Evolutionary conservation across 2,888 invertebrate genomes (phyloP), one percentile per base, ranked within the genome.

Genomic region (Rhagophthalmus giganteus): DNA sequence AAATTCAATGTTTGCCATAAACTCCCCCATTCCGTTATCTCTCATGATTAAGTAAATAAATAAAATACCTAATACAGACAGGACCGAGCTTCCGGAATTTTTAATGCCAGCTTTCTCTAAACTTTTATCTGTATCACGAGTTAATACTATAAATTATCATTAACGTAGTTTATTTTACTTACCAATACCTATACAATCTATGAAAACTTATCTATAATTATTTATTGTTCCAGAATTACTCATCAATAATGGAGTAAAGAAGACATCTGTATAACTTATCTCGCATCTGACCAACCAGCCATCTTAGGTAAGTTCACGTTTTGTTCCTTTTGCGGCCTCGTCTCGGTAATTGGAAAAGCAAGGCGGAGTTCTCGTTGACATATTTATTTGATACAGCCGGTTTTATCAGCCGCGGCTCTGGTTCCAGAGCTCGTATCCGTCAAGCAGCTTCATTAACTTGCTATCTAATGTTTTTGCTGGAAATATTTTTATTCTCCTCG

Each of bases 361-460:
- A 68, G 71, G 73, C 70, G 71, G 70, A 64, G 69, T 64, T 59
- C 63, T 62, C 48, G 70, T 70, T 73, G 74, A 74, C 73, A 72
- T 73, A 69, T 74, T 73, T 74, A 74, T 74, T 72, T 68, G 72
- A 72, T 69, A 62, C 69, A 65, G 70, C 68, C 68, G 68, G 68
- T 67, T 70, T 68, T 71, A 68, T 71, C 66, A 61, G 66, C 57
- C 61, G 57, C 63, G 61, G 66, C 61, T 67, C 64, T 63, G 66
- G 67, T 67, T 68, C 64, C 61, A 63, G 60, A 65, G 64, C 67
- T 64, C 67, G 65, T 69, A 51, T 55, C 42, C 49, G 47, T 51
- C 51, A 51, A 40, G 31, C 41, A 40, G 38, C 42, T 51, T 55
- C 55, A 55, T 55, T 55, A 55, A 55, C 51, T 51, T 32, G 39